phyloP scores from a whole-genome alignment of 1,140 invertebrate genomes.

The Calosoma granatense region DNA sequence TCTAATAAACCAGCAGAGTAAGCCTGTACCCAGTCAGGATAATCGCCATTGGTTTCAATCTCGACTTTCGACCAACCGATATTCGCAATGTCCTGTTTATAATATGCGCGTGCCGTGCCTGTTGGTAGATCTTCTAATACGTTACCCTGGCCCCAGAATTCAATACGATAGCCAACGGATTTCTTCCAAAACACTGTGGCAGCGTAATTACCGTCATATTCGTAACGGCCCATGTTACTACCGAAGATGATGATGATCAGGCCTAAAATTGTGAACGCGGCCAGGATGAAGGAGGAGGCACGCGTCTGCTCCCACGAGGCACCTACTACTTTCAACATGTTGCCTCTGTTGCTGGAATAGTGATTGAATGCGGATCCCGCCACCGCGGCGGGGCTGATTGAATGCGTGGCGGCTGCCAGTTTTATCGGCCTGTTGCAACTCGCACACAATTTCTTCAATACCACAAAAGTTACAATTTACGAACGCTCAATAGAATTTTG shows the following conservation, averaged over 20 bases:
- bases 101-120: constrained; percentile 59
- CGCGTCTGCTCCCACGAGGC: constrained; percentile 67
- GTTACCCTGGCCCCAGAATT: constrained; percentile 68
- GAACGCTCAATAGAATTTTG: too few relatives aligned
- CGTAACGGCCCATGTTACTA: constrained; percentile 40
- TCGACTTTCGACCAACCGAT: constrained; percentile 70
- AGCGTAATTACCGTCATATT: constrained; percentile 60
- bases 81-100: constrained; percentile 52
- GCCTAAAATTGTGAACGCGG: constrained; percentile 51
- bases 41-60: constrained; percentile 60
- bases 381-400: not conserved
- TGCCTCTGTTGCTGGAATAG: not conserved
- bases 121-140: constrained; percentile 47
- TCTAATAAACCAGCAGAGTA: constrained; percentile 85
- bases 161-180: constrained; percentile 49
- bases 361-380: not conserved
- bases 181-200: constrained; percentile 59
- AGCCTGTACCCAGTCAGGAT: constrained; percentile 68
- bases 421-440: not conserved
- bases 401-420: not conserved
- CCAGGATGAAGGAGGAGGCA: constrained; percentile 57
- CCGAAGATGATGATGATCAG: constrained; percentile 55
- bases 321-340: constrained; percentile 66
- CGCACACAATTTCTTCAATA: too few relatives aligned
- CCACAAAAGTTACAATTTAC: too few relatives aligned